Conservation (phyloP, 2,888 invertebrate genomes). For the Pyrgus malvae region DNA sequence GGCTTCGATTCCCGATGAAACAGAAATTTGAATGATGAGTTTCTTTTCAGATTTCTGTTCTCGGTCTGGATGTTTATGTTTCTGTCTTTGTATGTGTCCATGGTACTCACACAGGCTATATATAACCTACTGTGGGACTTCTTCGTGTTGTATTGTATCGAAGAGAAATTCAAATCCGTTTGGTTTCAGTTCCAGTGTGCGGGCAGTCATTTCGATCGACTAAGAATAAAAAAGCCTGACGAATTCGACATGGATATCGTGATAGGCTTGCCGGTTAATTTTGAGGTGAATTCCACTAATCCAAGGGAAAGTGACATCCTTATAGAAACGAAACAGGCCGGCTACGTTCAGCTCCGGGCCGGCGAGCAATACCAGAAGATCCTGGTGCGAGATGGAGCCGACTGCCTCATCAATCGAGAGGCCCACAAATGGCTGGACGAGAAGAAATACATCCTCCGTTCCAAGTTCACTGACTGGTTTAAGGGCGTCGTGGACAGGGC, state of each 20-base stretch:
- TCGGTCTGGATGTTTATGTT: too few relatives aligned
- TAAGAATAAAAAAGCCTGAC: slow-evolving; percentile 81
- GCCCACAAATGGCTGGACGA: slow-evolving; percentile 64
- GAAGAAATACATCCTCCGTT: slow-evolving; percentile 61
- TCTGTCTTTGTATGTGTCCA: too few relatives aligned
- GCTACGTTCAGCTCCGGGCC: slow-evolving; percentile 68
- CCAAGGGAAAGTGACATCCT: slow-evolving; percentile 55
- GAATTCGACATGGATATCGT: slow-evolving; percentile 84
- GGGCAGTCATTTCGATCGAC: slow-evolving; percentile 83
- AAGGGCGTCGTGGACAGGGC: slow-evolving; percentile 69
- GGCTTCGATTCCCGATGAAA: too few relatives aligned
- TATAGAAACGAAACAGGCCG: slow-evolving; percentile 60
- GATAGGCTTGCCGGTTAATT: slow-evolving; percentile 74
- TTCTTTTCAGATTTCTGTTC: too few relatives aligned
- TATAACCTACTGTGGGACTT: neutral
- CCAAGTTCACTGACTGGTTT: slow-evolving; percentile 78
- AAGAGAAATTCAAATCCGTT: neutral
- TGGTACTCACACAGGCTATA: neutral
- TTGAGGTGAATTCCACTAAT: slow-evolving; percentile 40
- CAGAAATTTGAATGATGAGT: too few relatives aligned
- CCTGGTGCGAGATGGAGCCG: slow-evolving; percentile 44
- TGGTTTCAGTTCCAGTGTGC: slow-evolving; percentile 57
- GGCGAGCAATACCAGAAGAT: slow-evolving; percentile 56
- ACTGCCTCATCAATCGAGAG: slow-evolving; percentile 55
- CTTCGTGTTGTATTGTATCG: neutral